A percentile compares a stretch with the other conserved stretches of the same genome.
Evolutionary conservation across 2,888 invertebrate species (phyloP).

Genomic region (Drosophila stalkeri): DNA sequence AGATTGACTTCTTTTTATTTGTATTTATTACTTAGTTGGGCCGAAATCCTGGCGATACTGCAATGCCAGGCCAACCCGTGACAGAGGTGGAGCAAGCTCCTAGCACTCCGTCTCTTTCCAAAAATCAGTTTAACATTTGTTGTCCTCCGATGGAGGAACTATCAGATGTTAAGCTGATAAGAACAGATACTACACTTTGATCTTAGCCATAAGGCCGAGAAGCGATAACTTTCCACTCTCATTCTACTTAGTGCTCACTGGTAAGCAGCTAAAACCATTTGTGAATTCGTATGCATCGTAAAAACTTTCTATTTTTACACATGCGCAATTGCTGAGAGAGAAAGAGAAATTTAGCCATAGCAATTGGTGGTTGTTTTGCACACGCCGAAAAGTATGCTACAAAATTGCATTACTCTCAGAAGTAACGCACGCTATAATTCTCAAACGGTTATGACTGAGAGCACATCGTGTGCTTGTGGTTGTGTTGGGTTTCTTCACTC

Average conservation of each 20-base stretch:
- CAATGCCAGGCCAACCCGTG: constrained; percentile 57
- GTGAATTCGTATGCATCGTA: constrained; percentile 20
- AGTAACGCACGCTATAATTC: constrained; percentile 42
- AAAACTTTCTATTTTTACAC: neutral
- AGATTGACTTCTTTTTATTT: neutral
- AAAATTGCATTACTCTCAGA: rapidly evolving
- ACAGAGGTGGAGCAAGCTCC: constrained; percentile 56
- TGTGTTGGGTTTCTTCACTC: constrained; percentile 81
- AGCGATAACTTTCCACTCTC: constrained; percentile 22
- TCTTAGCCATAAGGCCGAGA: constrained; percentile 58
- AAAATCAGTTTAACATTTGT: constrained; percentile 60
- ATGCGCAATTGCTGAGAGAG: constrained; percentile 14
- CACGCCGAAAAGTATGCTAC: constrained; percentile 21
- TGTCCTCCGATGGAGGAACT: constrained; percentile 54
- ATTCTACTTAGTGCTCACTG: neutral
- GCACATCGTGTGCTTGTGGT: neutral
- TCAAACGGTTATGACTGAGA: constrained; percentile 39
- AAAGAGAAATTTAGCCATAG: neutral
- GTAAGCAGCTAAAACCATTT: constrained; percentile 17
- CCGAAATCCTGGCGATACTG: constrained; percentile 56
- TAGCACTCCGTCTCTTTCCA: constrained; percentile 53
- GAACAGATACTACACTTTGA: constrained; percentile 59
- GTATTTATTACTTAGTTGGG: constrained; percentile 35
- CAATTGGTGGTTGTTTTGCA: constrained; percentile 32
- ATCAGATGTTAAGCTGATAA: constrained; percentile 59